phyloP scores from a whole-genome alignment of 2,797 vertebrate genomes.

The Sternotherus odoratus region DNA sequence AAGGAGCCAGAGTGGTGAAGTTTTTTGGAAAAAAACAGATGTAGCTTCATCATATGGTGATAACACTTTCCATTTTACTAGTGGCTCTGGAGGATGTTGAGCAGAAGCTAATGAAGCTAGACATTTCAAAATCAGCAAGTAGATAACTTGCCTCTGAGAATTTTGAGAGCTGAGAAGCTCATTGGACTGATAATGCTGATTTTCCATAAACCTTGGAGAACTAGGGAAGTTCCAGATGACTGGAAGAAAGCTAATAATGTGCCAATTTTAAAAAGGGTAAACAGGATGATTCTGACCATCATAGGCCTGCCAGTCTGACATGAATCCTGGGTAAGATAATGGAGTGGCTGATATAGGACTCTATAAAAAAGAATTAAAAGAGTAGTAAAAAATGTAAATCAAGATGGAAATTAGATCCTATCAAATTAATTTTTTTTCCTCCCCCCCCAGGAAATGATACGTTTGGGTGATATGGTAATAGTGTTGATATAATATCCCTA shows the following conservation, averaged over 20 bases:
- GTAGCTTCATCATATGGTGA: neutral
- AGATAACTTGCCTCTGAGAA: neutral
- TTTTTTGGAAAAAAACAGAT: neutral
- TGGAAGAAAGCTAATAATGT: neutral
- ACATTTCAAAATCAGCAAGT: neutral
- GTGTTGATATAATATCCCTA: too few species aligned
- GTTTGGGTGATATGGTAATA: too few species aligned
- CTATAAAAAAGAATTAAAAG: neutral
- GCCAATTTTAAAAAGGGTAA: neutral
- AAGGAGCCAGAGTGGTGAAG: neutral
- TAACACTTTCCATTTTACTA: neutral
- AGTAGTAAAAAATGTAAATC: neutral
- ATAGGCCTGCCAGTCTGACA: neutral
- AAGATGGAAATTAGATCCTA: too few species aligned
- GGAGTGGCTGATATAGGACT: neutral
- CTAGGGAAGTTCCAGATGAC: neutral
- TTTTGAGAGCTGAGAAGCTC: neutral
- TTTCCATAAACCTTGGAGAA: neutral
- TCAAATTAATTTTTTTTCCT: too few species aligned
- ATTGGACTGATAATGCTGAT: neutral
- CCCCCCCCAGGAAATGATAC: too few species aligned
- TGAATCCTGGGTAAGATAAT: neutral
- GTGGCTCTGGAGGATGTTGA: neutral
- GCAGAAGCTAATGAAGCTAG: neutral
- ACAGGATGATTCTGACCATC: neutral